Evolutionary conservation across 1,140 invertebrate species (phyloP).

Genomic region (Bicyclus anynana): DNA sequence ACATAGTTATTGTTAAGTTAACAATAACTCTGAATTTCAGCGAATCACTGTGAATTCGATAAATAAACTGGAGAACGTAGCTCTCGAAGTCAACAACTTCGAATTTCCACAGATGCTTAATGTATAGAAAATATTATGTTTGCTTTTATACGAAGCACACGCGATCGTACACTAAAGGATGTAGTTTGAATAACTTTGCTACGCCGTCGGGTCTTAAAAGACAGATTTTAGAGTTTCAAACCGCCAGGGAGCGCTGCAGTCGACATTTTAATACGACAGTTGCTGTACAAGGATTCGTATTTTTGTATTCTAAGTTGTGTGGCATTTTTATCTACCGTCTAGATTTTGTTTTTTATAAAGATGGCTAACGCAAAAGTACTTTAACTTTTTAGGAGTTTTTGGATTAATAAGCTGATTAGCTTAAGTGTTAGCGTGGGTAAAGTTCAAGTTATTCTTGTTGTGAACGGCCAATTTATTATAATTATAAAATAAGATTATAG

Average conservation of each 20-base stretch:
- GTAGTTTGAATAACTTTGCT: neutral
- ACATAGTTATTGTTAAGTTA: neutral
- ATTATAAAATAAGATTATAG: too few species aligned
- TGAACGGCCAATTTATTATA: too few species aligned
- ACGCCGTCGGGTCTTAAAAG: neutral
- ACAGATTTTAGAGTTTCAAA: neutral
- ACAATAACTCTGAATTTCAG: neutral
- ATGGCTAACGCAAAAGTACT: neutral
- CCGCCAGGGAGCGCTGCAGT: neutral
- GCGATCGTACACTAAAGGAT: neutral
- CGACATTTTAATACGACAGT: conserved; percentile 5
- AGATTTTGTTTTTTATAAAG: neutral
- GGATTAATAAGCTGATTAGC: too few species aligned
- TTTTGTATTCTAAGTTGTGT: neutral
- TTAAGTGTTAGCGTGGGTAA: too few species aligned
- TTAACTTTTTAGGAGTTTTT: too few species aligned
- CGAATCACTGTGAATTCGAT: neutral
- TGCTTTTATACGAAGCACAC: neutral
- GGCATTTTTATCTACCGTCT: neutral
- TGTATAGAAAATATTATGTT: neutral
- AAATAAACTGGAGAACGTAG: too few species aligned
- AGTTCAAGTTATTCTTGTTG: too few species aligned
- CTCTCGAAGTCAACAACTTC: neutral
- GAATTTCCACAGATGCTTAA: neutral
- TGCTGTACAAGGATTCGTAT: neutral